A percentile compares a stretch with the other conserved stretches of the same genome.
Evolutionary conservation across 2,797 vertebrate species (phyloP).

Genomic region (Cygnus olor): DNA sequence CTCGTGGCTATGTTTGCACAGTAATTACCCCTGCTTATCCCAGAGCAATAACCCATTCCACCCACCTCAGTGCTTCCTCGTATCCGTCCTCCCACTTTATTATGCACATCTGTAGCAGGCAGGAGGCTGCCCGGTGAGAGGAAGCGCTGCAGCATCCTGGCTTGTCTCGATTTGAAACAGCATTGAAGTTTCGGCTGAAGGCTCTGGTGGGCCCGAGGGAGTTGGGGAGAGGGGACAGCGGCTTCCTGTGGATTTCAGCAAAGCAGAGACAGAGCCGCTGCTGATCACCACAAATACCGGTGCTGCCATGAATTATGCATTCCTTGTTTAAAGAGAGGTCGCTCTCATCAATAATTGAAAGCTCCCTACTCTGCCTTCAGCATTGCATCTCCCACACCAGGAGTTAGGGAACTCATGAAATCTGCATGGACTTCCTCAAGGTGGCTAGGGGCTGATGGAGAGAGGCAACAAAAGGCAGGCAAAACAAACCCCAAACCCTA

Average conservation of each 20-base stretch:
- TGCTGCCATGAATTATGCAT: constrained; percentile 72
- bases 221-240: not conserved
- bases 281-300: constrained; percentile 58
- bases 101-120: not conserved
- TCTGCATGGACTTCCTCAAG: constrained; percentile 66
- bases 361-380: constrained; percentile 67
- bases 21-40: constrained; percentile 37
- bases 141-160: not conserved
- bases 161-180: not conserved
- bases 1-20: constrained; percentile 9
- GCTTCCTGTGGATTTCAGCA: constrained; percentile 48
- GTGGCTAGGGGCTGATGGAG: constrained; percentile 8
- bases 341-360: constrained; percentile 76
- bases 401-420: constrained; percentile 63
- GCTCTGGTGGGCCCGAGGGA: not conserved
- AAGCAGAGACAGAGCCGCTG: constrained; percentile 13
- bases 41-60: constrained; percentile 34
- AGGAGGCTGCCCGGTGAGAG: not conserved
- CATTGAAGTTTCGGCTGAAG: not conserved
- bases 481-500: not conserved
- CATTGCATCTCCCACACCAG: constrained; percentile 47
- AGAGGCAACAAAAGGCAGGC: not conserved
- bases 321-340: constrained; percentile 75
- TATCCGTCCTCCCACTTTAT: constrained; percentile 2
- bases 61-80: constrained; percentile 2